Conservation (phyloP, 2,797 vertebrate species). For the Enteromius viviparus region DNA sequence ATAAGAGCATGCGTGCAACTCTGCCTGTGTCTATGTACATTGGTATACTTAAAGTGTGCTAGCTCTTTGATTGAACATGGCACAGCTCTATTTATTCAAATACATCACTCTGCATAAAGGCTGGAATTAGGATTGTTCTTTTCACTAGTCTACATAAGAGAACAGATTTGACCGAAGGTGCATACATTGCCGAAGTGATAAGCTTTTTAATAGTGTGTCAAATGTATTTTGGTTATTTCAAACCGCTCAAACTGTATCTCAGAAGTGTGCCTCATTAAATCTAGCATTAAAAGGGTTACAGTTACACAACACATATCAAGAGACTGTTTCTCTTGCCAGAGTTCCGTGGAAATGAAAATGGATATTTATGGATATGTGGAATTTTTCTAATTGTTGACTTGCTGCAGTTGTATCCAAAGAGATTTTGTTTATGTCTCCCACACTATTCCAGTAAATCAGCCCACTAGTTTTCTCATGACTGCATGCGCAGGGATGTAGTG, state of each 20-base stretch:
- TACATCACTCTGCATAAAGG: not conserved
- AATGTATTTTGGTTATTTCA: not conserved
- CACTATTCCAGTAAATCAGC: not conserved
- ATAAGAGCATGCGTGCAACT: constrained; percentile 36
- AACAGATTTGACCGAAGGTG: not conserved
- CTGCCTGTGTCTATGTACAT: constrained; percentile 8
- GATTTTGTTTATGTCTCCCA: not conserved
- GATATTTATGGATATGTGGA: no score
- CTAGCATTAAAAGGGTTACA: not conserved
- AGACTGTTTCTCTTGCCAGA: not conserved
- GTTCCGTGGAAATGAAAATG: constrained; percentile 19
- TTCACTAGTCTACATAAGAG: not conserved
- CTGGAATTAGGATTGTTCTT: not conserved
- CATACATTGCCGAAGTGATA: not conserved
- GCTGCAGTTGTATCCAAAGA: not conserved
- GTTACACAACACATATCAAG: not conserved
- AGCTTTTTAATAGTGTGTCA: not conserved
- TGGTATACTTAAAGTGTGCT: constrained; percentile 23
- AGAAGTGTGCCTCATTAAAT: not conserved
- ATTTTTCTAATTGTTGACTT: not conserved
- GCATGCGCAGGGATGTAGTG: not conserved
- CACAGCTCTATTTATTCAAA: constrained; percentile 6
- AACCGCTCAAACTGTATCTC: not conserved
- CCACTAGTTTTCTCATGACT: not conserved
- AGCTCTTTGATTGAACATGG: constrained; percentile 24